Evolutionary conservation across 1,140 invertebrate species (phyloP), one percentile per base, ranked within the genome.

Genomic region (Drosophila equinoxialis): DNA sequence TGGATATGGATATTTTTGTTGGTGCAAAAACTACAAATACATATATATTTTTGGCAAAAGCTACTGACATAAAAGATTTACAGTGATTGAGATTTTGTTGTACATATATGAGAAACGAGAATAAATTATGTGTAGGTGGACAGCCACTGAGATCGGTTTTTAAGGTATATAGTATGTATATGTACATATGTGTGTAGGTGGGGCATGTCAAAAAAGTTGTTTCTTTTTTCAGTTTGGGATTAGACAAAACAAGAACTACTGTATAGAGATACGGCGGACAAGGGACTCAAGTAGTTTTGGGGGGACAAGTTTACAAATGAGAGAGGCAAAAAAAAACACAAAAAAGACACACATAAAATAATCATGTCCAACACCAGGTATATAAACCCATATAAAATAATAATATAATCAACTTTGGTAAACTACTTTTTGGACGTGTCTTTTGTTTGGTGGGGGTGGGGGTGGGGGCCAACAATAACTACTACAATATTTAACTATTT

Each of bases 181-280:
- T 86, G 65, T 76, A 79, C 65, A 76, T 30, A 30, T 51, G 13
- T 77, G 77, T 71, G 65, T 79, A 41, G 60, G 64, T 35, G 60
- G 68, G 67, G 58, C 64, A 48, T 74, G 64, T 65, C 37, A 61
- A 68, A 77, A 73, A 76, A 55, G 65, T 17, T 64, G 81, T 45
- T 58, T 62, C 30, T 30, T 30, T 30, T 30, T 30, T 30, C 30
- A 1, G 6, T 30, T 30, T 71, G 74, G 58, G 66, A 85, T 87
- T 87, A 86, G 84, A 83, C 83, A 87, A 86, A 42, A 45, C 45
- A 51, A 51, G 59, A 82, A 87, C 83, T 86, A 86, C 79, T 71
- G 75, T 74, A 71, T 42, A 51, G 11, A 7, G 13, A 62, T 23
- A 37, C 66, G 51, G 51, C 68, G 74, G 61, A 67, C 68, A 64